Evolutionary conservation across 2,113 vertebrate species (phyloP).

Genomic region (Rallus limicola): DNA sequence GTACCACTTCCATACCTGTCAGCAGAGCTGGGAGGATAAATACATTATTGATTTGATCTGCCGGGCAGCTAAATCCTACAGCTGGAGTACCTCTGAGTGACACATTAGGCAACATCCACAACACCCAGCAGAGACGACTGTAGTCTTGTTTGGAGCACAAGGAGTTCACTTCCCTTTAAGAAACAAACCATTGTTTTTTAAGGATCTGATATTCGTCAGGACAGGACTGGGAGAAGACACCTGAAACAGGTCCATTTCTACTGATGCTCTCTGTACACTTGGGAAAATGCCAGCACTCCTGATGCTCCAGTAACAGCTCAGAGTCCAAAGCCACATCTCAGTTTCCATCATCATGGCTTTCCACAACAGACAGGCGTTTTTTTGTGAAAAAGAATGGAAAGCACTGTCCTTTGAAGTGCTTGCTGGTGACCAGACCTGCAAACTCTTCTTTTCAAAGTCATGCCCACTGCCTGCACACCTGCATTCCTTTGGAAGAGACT

Average conservation of each 20-base stretch:
- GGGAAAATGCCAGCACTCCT: neutral
- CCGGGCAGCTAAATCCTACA: neutral
- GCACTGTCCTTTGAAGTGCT: neutral
- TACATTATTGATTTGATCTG: neutral
- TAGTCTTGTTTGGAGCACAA: neutral
- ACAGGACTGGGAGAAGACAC: neutral
- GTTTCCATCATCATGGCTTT: neutral
- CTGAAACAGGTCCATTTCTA: neutral
- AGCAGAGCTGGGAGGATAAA: slow-evolving; percentile 23
- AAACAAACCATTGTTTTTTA: neutral
- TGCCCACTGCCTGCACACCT: fast-evolving
- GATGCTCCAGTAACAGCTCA: neutral
- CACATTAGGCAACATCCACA: neutral
- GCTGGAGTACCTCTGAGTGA: neutral
- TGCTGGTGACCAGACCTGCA: neutral
- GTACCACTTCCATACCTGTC: neutral
- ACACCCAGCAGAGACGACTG: neutral
- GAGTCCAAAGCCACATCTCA: neutral
- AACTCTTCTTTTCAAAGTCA: neutral
- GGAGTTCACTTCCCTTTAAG: neutral
- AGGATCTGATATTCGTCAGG: neutral
- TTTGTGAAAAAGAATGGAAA: neutral
- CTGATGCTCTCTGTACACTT: neutral
- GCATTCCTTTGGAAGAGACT: neutral
- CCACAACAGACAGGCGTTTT: neutral